Evolutionary conservation across 1,140 invertebrate genomes (phyloP).

Genomic region (Conus betulinus): DNA sequence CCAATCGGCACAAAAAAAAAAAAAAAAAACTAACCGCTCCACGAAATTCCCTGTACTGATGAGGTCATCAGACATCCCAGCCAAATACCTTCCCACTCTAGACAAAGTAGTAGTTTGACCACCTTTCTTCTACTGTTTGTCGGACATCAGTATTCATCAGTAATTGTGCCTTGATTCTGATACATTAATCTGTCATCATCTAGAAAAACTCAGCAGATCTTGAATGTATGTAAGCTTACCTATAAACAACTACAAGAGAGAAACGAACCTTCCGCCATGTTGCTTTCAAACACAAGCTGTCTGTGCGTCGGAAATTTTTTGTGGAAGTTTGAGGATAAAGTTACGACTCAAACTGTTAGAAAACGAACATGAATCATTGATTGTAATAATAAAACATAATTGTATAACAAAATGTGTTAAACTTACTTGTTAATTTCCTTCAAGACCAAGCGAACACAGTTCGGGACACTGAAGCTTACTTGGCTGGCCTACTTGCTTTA

Average conservation of each 20-base stretch:
- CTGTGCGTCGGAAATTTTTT: slow-evolving; percentile 18
- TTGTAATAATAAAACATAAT: neutral
- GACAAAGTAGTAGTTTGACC: neutral
- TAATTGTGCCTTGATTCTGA: neutral
- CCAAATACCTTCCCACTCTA: neutral
- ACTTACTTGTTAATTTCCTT: slow-evolving; percentile 40
- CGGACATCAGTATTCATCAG: neutral
- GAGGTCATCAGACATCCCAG: neutral
- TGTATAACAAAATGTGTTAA: neutral
- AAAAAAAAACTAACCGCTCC: neutral
- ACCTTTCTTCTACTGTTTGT: neutral
- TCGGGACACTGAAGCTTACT: slow-evolving; percentile 12
- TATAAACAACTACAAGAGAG: slow-evolving; percentile 25
- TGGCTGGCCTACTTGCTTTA: slow-evolving; percentile 26
- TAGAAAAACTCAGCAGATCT: neutral
- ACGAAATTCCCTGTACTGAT: neutral
- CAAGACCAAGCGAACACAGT: slow-evolving; percentile 29
- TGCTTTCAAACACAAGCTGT: slow-evolving; percentile 34
- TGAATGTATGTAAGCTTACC: neutral
- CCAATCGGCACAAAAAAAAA: neutral
- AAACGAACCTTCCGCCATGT: slow-evolving; percentile 36
- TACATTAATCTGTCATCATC: neutral
- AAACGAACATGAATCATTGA: neutral
- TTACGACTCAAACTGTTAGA: neutral
- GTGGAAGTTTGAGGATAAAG: neutral